Conservation (phyloP, 2,888 invertebrate genomes). For the Flabesymbios commensalis region DNA sequence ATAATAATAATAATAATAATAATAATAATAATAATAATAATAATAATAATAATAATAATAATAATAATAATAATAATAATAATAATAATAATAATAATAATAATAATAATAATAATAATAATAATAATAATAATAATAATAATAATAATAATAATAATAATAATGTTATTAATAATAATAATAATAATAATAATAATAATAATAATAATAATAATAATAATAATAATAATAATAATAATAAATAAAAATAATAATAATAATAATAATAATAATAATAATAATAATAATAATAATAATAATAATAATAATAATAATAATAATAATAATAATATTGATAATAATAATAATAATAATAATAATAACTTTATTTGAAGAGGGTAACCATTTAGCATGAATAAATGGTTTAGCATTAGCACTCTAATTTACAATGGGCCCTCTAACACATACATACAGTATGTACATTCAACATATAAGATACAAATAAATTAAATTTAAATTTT, state of each 20-base stretch:
- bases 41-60: neutral
- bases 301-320: neutral
- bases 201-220: neutral
- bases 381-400: too few species aligned
- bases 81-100: neutral
- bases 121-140: too few species aligned
- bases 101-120: too few species aligned
- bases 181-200: conserved; percentile 11
- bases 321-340: too few species aligned
- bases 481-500: too few species aligned
- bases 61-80: neutral
- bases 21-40: conserved; percentile 7
- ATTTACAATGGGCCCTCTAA: too few species aligned
- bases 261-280: neutral
- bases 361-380: too few species aligned
- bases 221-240: neutral
- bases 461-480: too few species aligned
- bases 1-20: neutral
- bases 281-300: conserved; percentile 1
- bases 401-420: neutral
- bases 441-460: too few species aligned
- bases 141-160: too few species aligned
- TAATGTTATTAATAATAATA: too few species aligned
- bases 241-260: neutral
- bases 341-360: too few species aligned